Evolutionary conservation across 2,888 invertebrate genomes (phyloP).

Genomic region (Lottia scabra): DNA sequence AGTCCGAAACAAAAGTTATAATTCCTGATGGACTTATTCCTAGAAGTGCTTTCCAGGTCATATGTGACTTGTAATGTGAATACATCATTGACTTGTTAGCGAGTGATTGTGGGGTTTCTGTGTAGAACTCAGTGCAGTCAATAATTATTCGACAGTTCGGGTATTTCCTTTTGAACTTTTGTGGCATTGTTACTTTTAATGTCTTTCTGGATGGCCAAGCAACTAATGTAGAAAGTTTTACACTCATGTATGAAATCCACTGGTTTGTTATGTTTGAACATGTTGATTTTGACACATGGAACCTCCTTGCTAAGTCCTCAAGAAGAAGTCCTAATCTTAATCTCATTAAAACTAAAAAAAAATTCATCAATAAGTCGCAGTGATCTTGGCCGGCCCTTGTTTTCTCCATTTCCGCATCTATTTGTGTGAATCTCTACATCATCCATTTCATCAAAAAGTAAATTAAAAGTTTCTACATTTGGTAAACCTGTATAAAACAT

Average conservation of each 20-base stretch:
- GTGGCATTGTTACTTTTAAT: slow-evolving; percentile 22
- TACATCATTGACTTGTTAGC: not conserved
- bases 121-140: slow-evolving; percentile 39
- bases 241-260: slow-evolving; percentile 12
- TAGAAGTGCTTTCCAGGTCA: slow-evolving; percentile 28
- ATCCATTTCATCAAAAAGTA: not conserved
- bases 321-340: not conserved
- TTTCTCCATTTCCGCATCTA: not conserved
- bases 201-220: slow-evolving; percentile 17
- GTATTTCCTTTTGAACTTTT: slow-evolving; percentile 24
- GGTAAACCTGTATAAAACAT: not conserved
- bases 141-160: slow-evolving; percentile 30
- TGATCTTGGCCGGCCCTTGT: not conserved
- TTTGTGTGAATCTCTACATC: not conserved
- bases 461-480: no score
- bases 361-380: not conserved
- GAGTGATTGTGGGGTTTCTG: slow-evolving; percentile 28
- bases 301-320: no score
- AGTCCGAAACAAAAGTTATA: slow-evolving; percentile 33
- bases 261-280: slow-evolving; percentile 1
- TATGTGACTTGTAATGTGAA: not conserved
- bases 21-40: no score
- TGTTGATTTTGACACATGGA: not conserved
- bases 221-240: slow-evolving; percentile 11
- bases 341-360: not conserved